A percentile compares a stretch with the other conserved stretches of the same genome.
Conservation (phyloP, 1,140 invertebrate genomes). For the Eueides isabella region DNA sequence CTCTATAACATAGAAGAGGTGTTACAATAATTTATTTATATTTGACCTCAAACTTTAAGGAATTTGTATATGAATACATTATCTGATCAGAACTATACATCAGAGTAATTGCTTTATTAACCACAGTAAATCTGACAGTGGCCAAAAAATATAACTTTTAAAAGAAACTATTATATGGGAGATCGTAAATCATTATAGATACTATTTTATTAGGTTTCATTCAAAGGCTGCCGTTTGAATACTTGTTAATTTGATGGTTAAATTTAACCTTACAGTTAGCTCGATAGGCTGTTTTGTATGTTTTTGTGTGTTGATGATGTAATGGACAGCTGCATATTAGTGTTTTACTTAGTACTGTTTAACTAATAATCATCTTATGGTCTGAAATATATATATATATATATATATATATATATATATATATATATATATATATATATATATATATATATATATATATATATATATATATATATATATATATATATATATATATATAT, state of each 20-base stretch:
- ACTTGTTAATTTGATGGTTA: conserved; percentile 4
- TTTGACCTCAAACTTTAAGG: conserved; percentile 11
- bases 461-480: no score
- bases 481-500: no score
- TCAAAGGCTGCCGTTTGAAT: conserved; percentile 20
- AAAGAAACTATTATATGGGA: conserved; percentile 18
- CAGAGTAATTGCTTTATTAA: conserved; percentile 31
- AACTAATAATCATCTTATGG: not conserved
- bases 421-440: no score
- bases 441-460: no score
- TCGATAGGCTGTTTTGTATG: not conserved
- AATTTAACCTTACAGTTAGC: conserved; percentile 2
- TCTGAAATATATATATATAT: no score
- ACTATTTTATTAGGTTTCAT: conserved; percentile 25
- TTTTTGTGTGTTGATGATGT: not conserved
- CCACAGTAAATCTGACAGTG: conserved; percentile 29
- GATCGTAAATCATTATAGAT: conserved; percentile 20
- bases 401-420: no score
- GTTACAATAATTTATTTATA: conserved; percentile 3
- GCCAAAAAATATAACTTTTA: conserved; percentile 28
- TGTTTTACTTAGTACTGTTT: not conserved
- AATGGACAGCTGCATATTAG: not conserved
- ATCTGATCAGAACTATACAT: not conserved
- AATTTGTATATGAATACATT: conserved; percentile 19
- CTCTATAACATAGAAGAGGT: not conserved